Percentiles rank a stretch among this genome's conserved stretches.
phyloP scores from a whole-genome alignment of 1,140 invertebrate genomes.

The Chymomyza costata region DNA sequence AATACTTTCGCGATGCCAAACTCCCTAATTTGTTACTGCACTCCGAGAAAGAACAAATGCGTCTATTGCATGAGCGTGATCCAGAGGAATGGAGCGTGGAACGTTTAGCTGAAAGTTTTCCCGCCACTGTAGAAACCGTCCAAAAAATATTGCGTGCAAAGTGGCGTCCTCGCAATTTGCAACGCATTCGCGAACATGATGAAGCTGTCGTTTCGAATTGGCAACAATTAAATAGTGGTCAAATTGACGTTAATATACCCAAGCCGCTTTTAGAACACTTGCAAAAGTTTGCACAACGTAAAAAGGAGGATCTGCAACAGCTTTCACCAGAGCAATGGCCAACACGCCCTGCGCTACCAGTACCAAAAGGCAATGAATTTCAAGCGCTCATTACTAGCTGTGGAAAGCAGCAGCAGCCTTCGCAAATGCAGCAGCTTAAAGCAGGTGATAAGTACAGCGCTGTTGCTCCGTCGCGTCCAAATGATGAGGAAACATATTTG shows the following conservation, averaged over 20 bases:
- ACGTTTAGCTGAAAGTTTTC: conserved; percentile 86
- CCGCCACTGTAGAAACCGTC: conserved; percentile 80
- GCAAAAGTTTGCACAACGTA: conserved; percentile 78
- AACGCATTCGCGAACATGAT: conserved; percentile 81
- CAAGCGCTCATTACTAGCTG: conserved; percentile 72
- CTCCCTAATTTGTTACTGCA: conserved; percentile 87
- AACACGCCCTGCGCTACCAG: conserved; percentile 34
- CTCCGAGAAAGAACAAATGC: conserved; percentile 89
- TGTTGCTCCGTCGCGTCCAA: background rate
- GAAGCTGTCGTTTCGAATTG: conserved; percentile 81
- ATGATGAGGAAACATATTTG: conserved; percentile 69
- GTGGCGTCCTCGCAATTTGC: conserved; percentile 78
- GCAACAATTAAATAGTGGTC: conserved; percentile 78
- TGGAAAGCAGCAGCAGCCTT: conserved; percentile 4
- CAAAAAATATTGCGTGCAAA: conserved; percentile 79
- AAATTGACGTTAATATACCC: conserved; percentile 76
- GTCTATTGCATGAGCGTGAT: conserved; percentile 80
- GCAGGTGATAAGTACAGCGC: conserved; percentile 1
- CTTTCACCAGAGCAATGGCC: conserved; percentile 37
- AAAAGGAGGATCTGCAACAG: conserved; percentile 35
- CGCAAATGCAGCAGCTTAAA: background rate
- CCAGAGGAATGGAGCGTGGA: conserved; percentile 85
- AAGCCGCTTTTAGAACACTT: conserved; percentile 78
- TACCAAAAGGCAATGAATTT: conserved; percentile 73
- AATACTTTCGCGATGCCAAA: conserved; percentile 83